Conservation (phyloP, 2,797 vertebrate species). For the Acrossocheilus wenchowensis region DNA sequence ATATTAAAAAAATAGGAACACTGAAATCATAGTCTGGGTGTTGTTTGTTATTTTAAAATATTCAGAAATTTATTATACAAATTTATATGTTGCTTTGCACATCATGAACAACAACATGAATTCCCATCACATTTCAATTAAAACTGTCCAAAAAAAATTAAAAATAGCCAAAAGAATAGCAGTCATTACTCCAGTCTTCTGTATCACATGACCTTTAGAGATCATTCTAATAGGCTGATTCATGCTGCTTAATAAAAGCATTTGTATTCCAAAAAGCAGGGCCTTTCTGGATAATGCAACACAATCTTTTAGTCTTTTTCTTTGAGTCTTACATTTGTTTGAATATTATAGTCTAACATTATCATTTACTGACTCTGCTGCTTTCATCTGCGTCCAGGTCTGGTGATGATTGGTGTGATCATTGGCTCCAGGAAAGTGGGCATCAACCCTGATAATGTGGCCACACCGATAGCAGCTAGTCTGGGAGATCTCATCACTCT, state of each 20-base stretch:
- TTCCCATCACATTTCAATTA: background rate
- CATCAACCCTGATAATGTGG: constrained; percentile 95
- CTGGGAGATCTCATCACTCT: constrained; percentile 93
- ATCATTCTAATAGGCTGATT: background rate
- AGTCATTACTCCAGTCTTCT: background rate
- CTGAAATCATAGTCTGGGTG: background rate
- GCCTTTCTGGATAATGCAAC: too few relatives aligned
- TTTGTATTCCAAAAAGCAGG: background rate
- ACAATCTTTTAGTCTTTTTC: background rate
- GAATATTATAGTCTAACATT: background rate
- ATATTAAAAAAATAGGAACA: background rate
- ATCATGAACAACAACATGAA: background rate
- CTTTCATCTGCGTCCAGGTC: constrained; percentile 68
- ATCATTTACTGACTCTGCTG: background rate
- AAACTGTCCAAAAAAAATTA: background rate
- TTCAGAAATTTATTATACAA: background rate
- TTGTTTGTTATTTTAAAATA: too few relatives aligned
- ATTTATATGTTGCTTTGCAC: background rate
- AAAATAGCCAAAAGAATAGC: background rate
- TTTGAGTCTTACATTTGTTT: constrained; percentile 1
- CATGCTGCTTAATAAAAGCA: background rate
- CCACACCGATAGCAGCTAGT: constrained; percentile 94
- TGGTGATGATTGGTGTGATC: constrained; percentile 92
- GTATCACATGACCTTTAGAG: background rate
- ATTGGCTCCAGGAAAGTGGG: constrained; percentile 87